Conservation (phyloP, 2,888 invertebrate genomes). For the Tachina grossa region DNA sequence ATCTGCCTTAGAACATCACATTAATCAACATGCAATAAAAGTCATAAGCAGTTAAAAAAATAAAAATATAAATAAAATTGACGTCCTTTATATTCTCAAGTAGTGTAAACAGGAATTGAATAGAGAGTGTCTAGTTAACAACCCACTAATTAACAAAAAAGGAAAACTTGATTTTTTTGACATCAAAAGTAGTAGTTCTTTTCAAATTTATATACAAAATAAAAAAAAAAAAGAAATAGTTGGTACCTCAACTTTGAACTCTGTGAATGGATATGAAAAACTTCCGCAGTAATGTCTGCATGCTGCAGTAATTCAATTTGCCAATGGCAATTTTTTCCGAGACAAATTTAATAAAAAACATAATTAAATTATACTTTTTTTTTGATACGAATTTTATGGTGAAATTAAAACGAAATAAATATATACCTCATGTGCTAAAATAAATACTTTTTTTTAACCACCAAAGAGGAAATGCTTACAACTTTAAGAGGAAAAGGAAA, state of each 20-base stretch:
- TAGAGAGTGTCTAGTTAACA: background rate
- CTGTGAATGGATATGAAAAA: slow-evolving; percentile 10
- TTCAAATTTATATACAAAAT: background rate
- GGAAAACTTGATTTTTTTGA: background rate
- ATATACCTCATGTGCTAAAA: slow-evolving; percentile 8
- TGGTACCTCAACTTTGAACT: slow-evolving; percentile 43
- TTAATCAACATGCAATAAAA: too few species aligned
- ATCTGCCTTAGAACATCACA: too few species aligned
- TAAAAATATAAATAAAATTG: too few species aligned
- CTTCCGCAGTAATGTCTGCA: background rate
- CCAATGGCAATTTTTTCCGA: background rate
- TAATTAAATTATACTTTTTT: slow-evolving; percentile 7
- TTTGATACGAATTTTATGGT: background rate
- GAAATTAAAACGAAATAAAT: slow-evolving; percentile 14
- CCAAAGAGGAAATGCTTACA: background rate
- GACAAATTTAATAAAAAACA: slow-evolving; percentile 1
- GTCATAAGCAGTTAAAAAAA: too few species aligned
- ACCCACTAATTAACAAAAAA: slow-evolving; percentile 15
- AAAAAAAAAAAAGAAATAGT: background rate
- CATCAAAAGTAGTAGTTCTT: background rate
- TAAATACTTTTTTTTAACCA: background rate
- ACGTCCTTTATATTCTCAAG: background rate
- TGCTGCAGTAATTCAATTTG: slow-evolving; percentile 7
- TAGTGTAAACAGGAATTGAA: background rate
- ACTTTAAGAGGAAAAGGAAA: slow-evolving; percentile 2